Evolutionary conservation across 2,113 vertebrate genomes (phyloP).

Genomic region (Strigops habroptila): DNA sequence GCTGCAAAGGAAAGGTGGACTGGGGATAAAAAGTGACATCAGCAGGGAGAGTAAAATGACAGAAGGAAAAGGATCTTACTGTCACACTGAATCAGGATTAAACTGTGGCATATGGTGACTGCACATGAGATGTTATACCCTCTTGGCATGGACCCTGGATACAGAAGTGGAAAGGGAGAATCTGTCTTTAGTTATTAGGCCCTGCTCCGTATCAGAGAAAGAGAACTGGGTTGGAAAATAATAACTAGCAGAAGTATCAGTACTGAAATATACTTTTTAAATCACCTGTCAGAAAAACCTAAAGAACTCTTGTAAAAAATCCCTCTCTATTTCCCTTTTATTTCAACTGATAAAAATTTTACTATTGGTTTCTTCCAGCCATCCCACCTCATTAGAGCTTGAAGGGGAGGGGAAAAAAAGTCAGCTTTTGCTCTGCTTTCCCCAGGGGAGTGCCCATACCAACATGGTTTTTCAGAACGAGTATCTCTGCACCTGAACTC

Average conservation of each 20-base stretch:
- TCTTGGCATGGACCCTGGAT: neutral
- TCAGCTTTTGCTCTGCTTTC: neutral
- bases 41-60: neutral
- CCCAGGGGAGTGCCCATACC: neutral
- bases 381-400: neutral
- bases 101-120: neutral
- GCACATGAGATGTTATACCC: neutral
- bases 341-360: neutral
- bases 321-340: neutral
- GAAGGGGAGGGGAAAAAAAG: neutral
- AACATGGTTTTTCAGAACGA: neutral
- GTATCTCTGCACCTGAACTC: neutral
- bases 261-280: neutral
- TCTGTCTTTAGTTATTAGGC: neutral
- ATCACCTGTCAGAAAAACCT: neutral
- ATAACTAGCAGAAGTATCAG: neutral
- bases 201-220: neutral
- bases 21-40: neutral
- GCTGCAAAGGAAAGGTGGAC: neutral
- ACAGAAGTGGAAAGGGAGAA: neutral
- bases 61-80: conserved; percentile 14
- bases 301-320: neutral
- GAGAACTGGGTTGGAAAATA: neutral
- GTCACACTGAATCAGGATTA: conserved; percentile 34
- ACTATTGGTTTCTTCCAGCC: neutral